phyloP scores from a whole-genome alignment of 2,113 vertebrate genomes.

The Chaenocephalus aceratus region DNA sequence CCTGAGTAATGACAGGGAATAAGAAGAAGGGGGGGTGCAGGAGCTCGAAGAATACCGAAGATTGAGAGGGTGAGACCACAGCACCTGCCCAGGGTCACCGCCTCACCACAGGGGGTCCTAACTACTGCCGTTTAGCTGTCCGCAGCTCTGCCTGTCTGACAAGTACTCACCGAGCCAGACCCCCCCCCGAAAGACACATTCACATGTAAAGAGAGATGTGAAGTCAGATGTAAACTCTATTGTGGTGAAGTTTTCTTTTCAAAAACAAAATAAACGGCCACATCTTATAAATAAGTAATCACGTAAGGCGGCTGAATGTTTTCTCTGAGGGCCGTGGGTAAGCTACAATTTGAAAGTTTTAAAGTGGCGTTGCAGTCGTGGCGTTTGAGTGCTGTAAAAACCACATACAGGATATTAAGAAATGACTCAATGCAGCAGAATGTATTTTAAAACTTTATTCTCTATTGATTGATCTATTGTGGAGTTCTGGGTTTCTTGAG shows the following conservation, averaged over 20 bases:
- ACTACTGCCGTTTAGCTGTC: constrained; percentile 73
- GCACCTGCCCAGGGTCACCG: constrained; percentile 84
- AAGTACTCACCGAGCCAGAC: constrained; percentile 42
- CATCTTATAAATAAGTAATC: constrained; percentile 40
- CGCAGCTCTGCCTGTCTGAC: constrained; percentile 58
- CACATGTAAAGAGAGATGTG: constrained; percentile 41
- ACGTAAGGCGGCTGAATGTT: constrained; percentile 4
- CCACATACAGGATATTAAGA: background rate
- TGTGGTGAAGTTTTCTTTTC: constrained; percentile 19
- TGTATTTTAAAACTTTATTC: constrained; percentile 6
- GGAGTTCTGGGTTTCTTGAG: background rate
- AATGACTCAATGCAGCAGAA: background rate
- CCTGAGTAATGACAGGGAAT: constrained; percentile 81
- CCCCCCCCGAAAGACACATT: constrained; percentile 26
- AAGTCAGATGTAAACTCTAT: constrained; percentile 28
- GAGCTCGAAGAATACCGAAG: constrained; percentile 67
- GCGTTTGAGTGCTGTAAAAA: constrained; percentile 16
- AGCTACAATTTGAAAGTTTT: background rate
- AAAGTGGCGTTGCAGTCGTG: background rate
- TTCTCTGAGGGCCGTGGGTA: background rate
- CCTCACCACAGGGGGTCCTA: constrained; percentile 69
- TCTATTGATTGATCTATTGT: background rate
- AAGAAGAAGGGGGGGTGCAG: constrained; percentile 66
- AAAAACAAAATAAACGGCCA: constrained; percentile 36
- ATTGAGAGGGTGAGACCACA: constrained; percentile 76